phyloP scores from a whole-genome alignment of 2,888 invertebrate genomes.

The Ditylenchus weischeri region DNA sequence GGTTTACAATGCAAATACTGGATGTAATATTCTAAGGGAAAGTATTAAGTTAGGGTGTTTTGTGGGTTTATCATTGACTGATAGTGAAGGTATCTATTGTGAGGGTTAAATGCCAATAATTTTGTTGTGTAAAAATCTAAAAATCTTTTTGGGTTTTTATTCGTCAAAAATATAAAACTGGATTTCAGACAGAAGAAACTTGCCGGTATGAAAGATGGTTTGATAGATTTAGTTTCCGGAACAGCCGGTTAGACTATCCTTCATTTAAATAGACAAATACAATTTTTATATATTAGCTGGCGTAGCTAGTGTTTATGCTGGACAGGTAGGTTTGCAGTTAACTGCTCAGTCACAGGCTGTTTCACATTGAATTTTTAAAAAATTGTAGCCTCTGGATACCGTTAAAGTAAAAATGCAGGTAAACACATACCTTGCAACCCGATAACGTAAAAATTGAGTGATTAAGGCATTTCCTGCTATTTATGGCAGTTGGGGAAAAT shows the following conservation, averaged over 20 bases:
- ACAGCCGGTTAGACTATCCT: constrained; percentile 43
- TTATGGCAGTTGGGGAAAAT: constrained; percentile 81
- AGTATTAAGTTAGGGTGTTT: no score
- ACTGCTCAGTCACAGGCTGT: not conserved
- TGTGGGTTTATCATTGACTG: no score
- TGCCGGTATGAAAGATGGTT: constrained; percentile 45
- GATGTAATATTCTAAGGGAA: no score
- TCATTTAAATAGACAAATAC: not conserved
- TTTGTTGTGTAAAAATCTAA: no score
- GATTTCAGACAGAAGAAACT: no score
- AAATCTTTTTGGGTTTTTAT: no score
- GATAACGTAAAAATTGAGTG: not conserved
- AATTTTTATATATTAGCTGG: constrained; percentile 70
- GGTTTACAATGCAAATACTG: no score
- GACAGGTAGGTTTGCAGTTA: constrained; percentile 66
- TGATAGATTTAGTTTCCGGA: constrained; percentile 57
- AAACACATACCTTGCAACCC: not conserved
- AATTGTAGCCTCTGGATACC: constrained; percentile 75
- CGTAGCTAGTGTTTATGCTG: constrained; percentile 85
- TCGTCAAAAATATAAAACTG: no score
- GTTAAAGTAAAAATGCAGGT: constrained; percentile 82
- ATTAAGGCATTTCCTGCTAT: constrained; percentile 80
- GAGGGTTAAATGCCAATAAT: no score
- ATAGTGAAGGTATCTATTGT: no score
- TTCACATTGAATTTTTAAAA: not conserved